Conservation (phyloP, 2,888 invertebrate genomes). For the Deilephila porcellus region DNA sequence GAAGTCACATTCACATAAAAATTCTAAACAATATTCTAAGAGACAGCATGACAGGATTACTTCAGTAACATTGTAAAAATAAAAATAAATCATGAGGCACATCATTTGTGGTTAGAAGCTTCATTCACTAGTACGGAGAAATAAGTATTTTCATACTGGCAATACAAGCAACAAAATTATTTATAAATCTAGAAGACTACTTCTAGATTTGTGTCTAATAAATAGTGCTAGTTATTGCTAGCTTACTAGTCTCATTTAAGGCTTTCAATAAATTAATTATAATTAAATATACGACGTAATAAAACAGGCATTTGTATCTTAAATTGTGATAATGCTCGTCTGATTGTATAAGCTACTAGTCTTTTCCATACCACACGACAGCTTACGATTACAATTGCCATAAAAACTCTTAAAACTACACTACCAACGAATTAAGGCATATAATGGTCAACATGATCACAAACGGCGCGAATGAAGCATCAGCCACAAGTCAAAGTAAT, state of each 20-base stretch:
- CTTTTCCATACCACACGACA: not conserved
- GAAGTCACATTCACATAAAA: not conserved
- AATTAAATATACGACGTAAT: not conserved
- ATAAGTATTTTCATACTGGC: not conserved
- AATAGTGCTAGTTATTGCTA: not conserved
- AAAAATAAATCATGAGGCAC: not conserved
- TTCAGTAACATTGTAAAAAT: not conserved
- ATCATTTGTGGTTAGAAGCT: not conserved
- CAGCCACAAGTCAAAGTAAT: conserved; percentile 8
- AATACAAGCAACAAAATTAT: not conserved
- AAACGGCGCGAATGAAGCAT: conserved; percentile 6
- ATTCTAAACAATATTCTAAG: not conserved
- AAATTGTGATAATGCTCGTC: not conserved
- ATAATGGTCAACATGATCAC: not conserved
- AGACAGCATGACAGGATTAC: not conserved
- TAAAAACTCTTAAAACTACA: conserved; percentile 7
- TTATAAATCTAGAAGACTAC: no score
- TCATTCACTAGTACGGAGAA: not conserved
- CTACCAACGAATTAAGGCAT: conserved; percentile 1
- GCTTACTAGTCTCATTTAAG: not conserved
- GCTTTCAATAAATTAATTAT: not conserved
- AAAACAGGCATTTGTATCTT: no score
- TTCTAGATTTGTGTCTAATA: not conserved
- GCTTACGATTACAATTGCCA: not conserved
- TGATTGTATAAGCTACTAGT: not conserved